Conservation (phyloP, 2,888 invertebrate species). For the Drosophila anomelani region DNA sequence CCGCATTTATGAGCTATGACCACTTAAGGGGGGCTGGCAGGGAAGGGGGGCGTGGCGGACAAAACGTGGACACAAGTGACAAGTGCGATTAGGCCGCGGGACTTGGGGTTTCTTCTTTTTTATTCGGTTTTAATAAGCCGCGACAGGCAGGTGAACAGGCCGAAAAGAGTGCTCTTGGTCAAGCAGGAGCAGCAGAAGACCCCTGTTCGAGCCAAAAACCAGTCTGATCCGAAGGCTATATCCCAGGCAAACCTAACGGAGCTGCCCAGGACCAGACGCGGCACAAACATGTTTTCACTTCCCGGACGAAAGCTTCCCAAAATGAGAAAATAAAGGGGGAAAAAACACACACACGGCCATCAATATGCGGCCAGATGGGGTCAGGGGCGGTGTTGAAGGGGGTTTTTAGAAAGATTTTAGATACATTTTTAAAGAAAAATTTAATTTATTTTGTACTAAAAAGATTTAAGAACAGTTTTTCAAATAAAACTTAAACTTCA, state of each 20-base stretch:
- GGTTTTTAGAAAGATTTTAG: background rate
- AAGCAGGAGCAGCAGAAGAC: slow-evolving; percentile 4
- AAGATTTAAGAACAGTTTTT: background rate
- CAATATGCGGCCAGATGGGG: slow-evolving; percentile 44
- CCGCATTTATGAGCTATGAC: slow-evolving; percentile 73
- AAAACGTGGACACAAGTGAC: slow-evolving; percentile 67
- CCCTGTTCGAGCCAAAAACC: slow-evolving; percentile 7
- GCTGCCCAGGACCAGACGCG: slow-evolving; percentile 25
- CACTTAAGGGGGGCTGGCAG: slow-evolving; percentile 12
- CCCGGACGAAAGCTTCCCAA: slow-evolving; percentile 60
- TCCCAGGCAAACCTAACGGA: slow-evolving; percentile 65
- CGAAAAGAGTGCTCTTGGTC: slow-evolving; percentile 39
- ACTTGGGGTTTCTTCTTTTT: slow-evolving; percentile 25
- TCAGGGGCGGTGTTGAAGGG: slow-evolving; percentile 37
- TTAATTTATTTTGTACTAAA: background rate
- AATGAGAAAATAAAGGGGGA: slow-evolving; percentile 47
- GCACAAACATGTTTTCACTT: slow-evolving; percentile 68
- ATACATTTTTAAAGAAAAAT: background rate
- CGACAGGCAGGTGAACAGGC: slow-evolving; percentile 63
- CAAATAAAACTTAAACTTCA: rapidly evolving
- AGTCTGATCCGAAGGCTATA: slow-evolving; percentile 22
- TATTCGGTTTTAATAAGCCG: slow-evolving; percentile 68
- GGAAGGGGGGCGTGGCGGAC: slow-evolving; percentile 42
- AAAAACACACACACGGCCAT: slow-evolving; percentile 45
- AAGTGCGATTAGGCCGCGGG: slow-evolving; percentile 62